Percentiles rank a stretch among this genome's conserved stretches.
phyloP scores from a whole-genome alignment of 2,888 invertebrate species.

The Callimorpha dominula region DNA sequence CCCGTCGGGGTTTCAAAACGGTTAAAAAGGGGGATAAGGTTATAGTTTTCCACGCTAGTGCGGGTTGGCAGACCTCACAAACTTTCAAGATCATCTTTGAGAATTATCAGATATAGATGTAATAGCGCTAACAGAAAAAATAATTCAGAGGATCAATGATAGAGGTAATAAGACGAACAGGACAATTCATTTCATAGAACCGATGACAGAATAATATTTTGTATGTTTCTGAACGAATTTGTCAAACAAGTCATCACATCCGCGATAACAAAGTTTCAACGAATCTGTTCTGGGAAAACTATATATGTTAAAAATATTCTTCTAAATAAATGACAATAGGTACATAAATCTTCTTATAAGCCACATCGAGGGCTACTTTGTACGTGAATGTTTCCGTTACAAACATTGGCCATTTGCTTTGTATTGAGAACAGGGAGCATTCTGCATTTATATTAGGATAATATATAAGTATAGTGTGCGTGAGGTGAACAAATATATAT shows the following conservation, averaged over 20 bases:
- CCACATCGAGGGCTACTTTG: constrained; percentile 14
- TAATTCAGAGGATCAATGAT: no score
- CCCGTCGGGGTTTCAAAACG: no score
- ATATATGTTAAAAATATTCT: constrained; percentile 10
- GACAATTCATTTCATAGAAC: no score
- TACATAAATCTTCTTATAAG: constrained; percentile 1
- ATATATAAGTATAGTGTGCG: background rate
- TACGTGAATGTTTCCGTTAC: constrained; percentile 2
- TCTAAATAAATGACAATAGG: constrained; percentile 9
- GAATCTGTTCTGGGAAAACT: constrained; percentile 12
- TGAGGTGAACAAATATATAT: background rate
- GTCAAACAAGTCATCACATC: constrained; percentile 6
- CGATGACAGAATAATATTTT: background rate
- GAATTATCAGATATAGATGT: no score
- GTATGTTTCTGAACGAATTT: background rate
- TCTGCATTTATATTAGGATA: constrained; percentile 2
- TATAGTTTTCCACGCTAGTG: no score
- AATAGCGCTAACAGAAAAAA: no score
- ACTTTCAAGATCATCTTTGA: no score
- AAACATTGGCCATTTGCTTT: background rate
- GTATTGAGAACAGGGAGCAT: constrained; percentile 2
- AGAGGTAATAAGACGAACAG: no score
- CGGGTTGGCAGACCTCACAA: no score
- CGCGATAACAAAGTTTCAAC: background rate
- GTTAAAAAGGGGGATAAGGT: no score